Percentiles rank a stretch among this genome's conserved stretches.
Evolutionary conservation across 2,113 vertebrate species (phyloP).

Genomic region (Gavialis gangeticus): DNA sequence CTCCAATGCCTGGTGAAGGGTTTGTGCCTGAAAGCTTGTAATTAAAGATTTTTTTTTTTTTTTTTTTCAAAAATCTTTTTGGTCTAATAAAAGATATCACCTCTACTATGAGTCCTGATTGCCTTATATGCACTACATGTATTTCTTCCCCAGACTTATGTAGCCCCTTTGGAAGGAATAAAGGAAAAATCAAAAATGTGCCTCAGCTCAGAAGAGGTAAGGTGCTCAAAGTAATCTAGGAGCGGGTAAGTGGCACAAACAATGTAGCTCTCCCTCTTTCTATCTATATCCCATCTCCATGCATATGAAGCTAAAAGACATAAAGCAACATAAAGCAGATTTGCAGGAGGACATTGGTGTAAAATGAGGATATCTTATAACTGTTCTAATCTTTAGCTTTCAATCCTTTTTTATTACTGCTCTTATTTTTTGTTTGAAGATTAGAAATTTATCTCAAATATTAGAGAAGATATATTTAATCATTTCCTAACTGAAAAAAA

Average conservation of each 20-base stretch:
- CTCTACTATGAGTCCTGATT: too few relatives aligned
- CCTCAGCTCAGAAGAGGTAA: not conserved
- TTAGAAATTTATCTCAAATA: not conserved
- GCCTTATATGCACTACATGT: not conserved
- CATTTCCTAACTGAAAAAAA: not conserved
- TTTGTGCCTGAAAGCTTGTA: too few relatives aligned
- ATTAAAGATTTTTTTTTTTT: too few relatives aligned
- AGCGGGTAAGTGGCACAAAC: not conserved
- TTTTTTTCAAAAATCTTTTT: too few relatives aligned
- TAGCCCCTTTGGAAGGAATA: not conserved
- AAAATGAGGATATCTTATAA: not conserved
- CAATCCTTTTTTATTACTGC: not conserved
- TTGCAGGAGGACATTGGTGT: not conserved
- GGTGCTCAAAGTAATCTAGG: not conserved
- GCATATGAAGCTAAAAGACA: not conserved
- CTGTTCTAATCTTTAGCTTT: not conserved
- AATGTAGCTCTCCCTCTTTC: not conserved
- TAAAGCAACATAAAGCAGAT: not conserved
- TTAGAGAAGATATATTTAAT: not conserved
- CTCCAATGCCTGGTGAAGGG: too few relatives aligned
- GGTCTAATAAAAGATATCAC: too few relatives aligned
- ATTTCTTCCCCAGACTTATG: not conserved
- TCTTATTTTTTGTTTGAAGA: not conserved
- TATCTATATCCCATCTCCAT: not conserved
- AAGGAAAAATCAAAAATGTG: not conserved